A percentile compares a stretch with the other conserved stretches of the same genome.
Evolutionary conservation across 2,888 invertebrate species (phyloP).

Genomic region (Drosophila testacea): DNA sequence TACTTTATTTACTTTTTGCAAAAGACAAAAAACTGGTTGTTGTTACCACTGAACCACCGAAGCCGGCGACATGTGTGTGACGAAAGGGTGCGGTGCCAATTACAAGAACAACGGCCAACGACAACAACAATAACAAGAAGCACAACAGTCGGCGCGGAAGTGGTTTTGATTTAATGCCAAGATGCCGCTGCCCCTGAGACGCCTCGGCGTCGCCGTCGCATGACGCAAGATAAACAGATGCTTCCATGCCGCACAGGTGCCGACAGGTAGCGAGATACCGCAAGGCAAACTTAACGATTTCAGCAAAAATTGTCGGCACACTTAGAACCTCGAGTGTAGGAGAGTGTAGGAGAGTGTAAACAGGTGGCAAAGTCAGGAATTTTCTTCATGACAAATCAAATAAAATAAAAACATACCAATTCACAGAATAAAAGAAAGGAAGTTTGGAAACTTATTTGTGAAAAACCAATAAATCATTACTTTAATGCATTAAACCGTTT

Average conservation of each 20-base stretch:
- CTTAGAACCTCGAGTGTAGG: constrained; percentile 33
- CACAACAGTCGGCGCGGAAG: constrained; percentile 64
- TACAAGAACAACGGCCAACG: constrained; percentile 31
- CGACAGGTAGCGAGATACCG: constrained; percentile 53
- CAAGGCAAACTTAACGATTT: constrained; percentile 2
- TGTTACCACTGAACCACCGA: constrained; percentile 20
- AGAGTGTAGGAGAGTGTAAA: constrained; percentile 34
- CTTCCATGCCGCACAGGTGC: constrained; percentile 63
- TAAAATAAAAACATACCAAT: constrained; percentile 4
- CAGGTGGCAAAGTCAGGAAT: constrained; percentile 41
- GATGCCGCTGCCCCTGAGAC: constrained; percentile 35
- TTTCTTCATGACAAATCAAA: constrained; percentile 4
- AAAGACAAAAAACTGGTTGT: constrained; percentile 50
- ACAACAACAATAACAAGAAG: constrained; percentile 27
- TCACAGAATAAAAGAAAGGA: not conserved
- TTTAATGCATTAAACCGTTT: not conserved
- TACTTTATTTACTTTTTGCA: constrained; percentile 50
- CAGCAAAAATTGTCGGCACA: constrained; percentile 37
- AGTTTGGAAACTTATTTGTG: too few species aligned
- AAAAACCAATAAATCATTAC: too few species aligned
- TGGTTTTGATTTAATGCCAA: constrained; percentile 75
- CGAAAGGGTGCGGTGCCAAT: constrained; percentile 51
- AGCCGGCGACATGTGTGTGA: constrained; percentile 26
- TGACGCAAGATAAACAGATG: constrained; percentile 64
- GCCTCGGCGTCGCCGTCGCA: constrained; percentile 9